Evolutionary conservation across 2,888 invertebrate species (phyloP).

Genomic region (Pyralis farinalis): DNA sequence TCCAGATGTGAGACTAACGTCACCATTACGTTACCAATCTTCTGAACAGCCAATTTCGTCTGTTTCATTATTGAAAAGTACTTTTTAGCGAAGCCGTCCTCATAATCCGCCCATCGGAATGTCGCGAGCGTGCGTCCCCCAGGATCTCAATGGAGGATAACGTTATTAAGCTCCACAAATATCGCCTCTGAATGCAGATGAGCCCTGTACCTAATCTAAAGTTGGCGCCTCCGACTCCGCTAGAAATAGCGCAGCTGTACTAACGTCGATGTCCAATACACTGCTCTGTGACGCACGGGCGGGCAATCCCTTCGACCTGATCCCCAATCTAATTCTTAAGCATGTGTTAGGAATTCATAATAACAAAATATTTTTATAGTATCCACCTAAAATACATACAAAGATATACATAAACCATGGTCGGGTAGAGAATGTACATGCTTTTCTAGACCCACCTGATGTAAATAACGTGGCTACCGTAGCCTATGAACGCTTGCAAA

Average conservation of each 20-base stretch:
- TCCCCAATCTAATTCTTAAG: not conserved
- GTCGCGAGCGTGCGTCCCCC: conserved; percentile 26
- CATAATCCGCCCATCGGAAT: conserved; percentile 16
- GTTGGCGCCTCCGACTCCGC: conserved; percentile 57
- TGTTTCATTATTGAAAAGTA: no score
- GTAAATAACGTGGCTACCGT: no score
- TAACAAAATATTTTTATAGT: no score
- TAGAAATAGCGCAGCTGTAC: conserved; percentile 66
- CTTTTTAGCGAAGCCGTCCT: no score
- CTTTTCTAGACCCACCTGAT: no score
- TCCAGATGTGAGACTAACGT: no score
- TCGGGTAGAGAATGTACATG: no score
- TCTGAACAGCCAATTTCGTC: no score
- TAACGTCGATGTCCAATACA: conserved; percentile 64
- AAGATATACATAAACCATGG: no score
- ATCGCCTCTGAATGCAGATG: conserved; percentile 63
- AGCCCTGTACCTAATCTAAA: conserved; percentile 66
- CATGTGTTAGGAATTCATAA: not conserved
- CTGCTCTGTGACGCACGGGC: conserved; percentile 44
- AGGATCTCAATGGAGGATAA: conserved; percentile 53
- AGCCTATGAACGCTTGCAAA: no score
- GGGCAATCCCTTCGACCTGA: conserved; percentile 32
- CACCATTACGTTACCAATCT: no score
- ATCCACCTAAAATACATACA: no score
- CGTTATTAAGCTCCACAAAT: conserved; percentile 61